phyloP scores from a whole-genome alignment of 2,113 vertebrate genomes.

The Mystacornis crossleyi region DNA sequence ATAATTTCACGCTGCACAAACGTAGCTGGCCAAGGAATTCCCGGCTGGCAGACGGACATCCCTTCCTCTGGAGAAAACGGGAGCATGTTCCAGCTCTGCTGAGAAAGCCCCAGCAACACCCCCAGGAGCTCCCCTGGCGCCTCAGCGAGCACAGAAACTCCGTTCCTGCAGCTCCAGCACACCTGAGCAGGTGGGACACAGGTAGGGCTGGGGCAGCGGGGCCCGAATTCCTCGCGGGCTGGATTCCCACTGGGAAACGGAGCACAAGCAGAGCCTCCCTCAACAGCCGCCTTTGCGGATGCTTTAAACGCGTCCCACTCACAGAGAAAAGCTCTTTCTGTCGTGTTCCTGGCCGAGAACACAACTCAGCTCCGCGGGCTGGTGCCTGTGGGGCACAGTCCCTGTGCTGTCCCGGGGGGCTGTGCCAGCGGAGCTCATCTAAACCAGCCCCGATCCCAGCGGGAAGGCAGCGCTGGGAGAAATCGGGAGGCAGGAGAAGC shows the following conservation, averaged over 20 bases:
- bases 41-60: constrained; percentile 17
- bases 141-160: not conserved
- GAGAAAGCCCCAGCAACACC: constrained; percentile 3
- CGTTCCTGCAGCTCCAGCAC: not conserved
- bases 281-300: not conserved
- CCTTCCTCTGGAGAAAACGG: not conserved
- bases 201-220: not conserved
- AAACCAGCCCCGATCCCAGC: not conserved
- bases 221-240: not conserved
- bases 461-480: not conserved
- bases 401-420: not conserved
- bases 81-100: not conserved
- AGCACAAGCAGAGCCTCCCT: not conserved
- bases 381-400: not conserved
- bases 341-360: not conserved
- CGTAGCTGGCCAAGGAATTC: constrained; percentile 20
- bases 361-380: not conserved
- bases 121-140: not conserved
- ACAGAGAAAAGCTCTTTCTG: not conserved
- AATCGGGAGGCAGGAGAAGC: not conserved
- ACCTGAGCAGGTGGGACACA: not conserved
- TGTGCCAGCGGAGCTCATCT: not conserved
- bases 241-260: not conserved
- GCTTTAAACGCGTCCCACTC: not conserved
- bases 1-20: not conserved